Base-by-base conservation (phyloP, 2,797 vertebrate genomes). In the Enoplosus armatus region DNA sequence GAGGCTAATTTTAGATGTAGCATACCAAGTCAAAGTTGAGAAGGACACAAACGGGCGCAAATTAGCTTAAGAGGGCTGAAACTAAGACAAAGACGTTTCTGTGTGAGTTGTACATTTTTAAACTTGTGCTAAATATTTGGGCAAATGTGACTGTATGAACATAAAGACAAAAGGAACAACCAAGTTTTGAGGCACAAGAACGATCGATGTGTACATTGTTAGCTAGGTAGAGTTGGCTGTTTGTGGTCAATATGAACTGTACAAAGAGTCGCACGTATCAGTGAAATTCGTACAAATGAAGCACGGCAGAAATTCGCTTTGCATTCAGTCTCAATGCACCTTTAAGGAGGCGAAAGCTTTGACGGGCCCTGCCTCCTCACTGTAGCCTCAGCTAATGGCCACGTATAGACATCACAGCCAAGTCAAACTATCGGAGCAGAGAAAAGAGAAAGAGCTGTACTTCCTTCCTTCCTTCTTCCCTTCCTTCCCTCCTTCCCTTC, bases 401-500 rank as follows among this genome's bases (percentile, higher is more conserved):
- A 45, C 45, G 1, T 18, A 33, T 15, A 33, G 3, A 67, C 14
- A 2, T 22, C 4, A 24, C 53, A 61, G 27, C 33, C n/a, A 35
- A 11, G 27, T 63, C 4, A 39, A 79, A 70, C 59, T 35, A 31
- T 35, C n/a, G n/a, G n/a, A n/a, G n/a, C n/a, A n/a, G n/a, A n/a
- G n/a, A n/a, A n/a, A n/a, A n/a, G 16, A 68, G 31, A 31, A 72
- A 50, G 10, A 31, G 5, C 31, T 22, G 9, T 31, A 2, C 70
- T 77, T 72, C 62, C 69, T 67, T 58, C 56, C n/a, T 48, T 80
- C 8, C n/a, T 24, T 62, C 31, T 8, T 63, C 48, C 41, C 11
- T 8, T 31, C 51, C 39, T 27, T 50, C 37, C 37, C 69, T 27
- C 55, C 43, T 51, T 80, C 8, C 51, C 20, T 55, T 58, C 60